phyloP scores from a whole-genome alignment of 2,888 invertebrate species.

The Noctuana brunneofusca region DNA sequence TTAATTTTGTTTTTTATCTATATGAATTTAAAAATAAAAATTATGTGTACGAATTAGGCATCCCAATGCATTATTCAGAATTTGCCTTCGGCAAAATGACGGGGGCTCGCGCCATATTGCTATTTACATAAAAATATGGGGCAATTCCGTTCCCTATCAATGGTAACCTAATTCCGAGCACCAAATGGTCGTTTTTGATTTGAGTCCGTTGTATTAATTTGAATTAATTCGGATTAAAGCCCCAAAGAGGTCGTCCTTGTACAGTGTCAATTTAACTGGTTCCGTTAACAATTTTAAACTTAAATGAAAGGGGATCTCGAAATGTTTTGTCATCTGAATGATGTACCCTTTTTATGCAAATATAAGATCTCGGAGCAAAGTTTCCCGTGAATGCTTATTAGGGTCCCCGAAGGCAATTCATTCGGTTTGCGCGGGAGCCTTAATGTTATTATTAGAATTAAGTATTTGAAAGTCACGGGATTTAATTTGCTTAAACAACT shows the following conservation, averaged over 20 bases:
- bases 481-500: slow-evolving; percentile 66
- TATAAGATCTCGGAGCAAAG: slow-evolving; percentile 59
- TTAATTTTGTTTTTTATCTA: neutral
- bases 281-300: slow-evolving; percentile 74
- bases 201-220: slow-evolving; percentile 56
- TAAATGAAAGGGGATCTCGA: slow-evolving; percentile 72
- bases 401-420: slow-evolving; percentile 50
- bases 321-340: slow-evolving; percentile 42
- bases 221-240: slow-evolving; percentile 65
- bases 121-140: slow-evolving; percentile 27
- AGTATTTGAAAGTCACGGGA: slow-evolving; percentile 61
- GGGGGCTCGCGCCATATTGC: neutral
- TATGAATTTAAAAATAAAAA: slow-evolving; percentile 6
- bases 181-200: slow-evolving; percentile 46
- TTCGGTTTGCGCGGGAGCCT: slow-evolving; percentile 55
- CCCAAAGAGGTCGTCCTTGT: slow-evolving; percentile 43
- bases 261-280: slow-evolving; percentile 68
- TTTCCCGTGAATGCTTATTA: slow-evolving; percentile 61
- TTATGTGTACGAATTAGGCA: neutral
- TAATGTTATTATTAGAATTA: slow-evolving; percentile 75
- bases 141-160: slow-evolving; percentile 7
- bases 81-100: neutral
- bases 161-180: slow-evolving; percentile 32
- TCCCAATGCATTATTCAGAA: slow-evolving; percentile 2
- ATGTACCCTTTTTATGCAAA: slow-evolving; percentile 72